phyloP scores from a whole-genome alignment of 1,140 invertebrate genomes.

The Macrocentrus cingulum region DNA sequence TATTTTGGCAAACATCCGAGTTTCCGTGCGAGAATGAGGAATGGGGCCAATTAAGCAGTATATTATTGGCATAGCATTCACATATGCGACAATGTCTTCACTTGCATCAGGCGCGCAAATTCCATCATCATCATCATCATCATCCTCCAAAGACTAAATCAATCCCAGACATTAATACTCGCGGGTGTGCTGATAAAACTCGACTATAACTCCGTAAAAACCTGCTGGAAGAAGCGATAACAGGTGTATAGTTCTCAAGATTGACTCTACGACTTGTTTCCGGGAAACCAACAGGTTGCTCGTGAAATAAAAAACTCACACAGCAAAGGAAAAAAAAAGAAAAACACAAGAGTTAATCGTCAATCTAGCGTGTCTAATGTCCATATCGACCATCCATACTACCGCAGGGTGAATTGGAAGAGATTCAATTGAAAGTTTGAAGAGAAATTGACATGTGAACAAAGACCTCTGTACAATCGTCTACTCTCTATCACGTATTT shows the following conservation, averaged over 20 bases:
- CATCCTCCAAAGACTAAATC: no score
- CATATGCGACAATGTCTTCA: constrained; percentile 42
- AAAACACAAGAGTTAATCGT: no score
- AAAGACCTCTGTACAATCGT: constrained; percentile 49
- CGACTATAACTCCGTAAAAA: constrained; percentile 4
- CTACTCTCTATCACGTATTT: constrained; percentile 59
- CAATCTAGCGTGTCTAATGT: no score
- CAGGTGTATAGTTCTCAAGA: constrained; percentile 23
- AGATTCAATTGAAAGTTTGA: no score
- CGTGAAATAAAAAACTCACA: background rate
- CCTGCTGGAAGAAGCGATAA: constrained; percentile 12
- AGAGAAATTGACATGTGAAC: no score
- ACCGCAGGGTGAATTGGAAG: no score
- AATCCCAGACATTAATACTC: no score
- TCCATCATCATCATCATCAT: no score
- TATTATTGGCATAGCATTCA: constrained; percentile 48
- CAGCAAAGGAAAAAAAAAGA: background rate
- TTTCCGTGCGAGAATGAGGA: constrained; percentile 43
- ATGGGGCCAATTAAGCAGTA: constrained; percentile 55
- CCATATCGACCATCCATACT: no score
- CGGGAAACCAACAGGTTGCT: constrained; percentile 21
- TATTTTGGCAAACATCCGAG: constrained; percentile 28
- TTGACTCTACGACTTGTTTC: constrained; percentile 25
- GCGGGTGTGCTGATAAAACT: no score
- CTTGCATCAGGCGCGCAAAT: no score